These are phyloP conservation scores for Orientallactaga bullata DNA, from an alignment of 2,113 vertebrate species.

Conservation along the genomic window DNA sequence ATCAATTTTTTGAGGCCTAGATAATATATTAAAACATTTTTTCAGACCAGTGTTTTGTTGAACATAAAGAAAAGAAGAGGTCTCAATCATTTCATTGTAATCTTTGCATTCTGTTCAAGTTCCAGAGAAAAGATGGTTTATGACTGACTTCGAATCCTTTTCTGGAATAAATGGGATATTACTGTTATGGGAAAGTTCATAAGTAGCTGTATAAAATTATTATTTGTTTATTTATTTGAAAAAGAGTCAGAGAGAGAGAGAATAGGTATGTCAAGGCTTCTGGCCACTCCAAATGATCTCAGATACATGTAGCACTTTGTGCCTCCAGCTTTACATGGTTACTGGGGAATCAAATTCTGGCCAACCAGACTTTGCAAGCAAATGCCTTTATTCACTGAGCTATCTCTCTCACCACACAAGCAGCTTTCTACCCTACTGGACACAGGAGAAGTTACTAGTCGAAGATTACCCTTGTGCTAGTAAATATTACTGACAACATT, in stretches of 20 bases:
- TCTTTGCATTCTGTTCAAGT: not conserved
- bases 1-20: not conserved
- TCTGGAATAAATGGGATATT: slow-evolving; percentile 5
- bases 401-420: too few relatives aligned
- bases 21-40: not conserved
- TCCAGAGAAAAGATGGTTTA: not conserved
- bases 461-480: not conserved
- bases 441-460: not conserved
- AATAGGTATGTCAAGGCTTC: too few relatives aligned
- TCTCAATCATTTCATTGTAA: not conserved
- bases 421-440: slow-evolving; percentile 10
- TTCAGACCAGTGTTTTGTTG: not conserved
- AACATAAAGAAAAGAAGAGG: not conserved
- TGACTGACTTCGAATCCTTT: not conserved
- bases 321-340: too few relatives aligned
- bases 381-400: too few relatives aligned
- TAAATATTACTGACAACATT: not conserved
- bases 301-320: too few relatives aligned
- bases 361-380: too few relatives aligned
- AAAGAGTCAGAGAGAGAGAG: too few relatives aligned
- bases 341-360: too few relatives aligned
- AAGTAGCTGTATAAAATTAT: too few relatives aligned
- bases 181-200: not conserved
- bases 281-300: too few relatives aligned
- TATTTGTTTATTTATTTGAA: too few relatives aligned